These are phyloP conservation scores for Actinostola sp. DNA, from an alignment of 92 coral and sea anemone species.

Conservation along the genomic window DNA sequence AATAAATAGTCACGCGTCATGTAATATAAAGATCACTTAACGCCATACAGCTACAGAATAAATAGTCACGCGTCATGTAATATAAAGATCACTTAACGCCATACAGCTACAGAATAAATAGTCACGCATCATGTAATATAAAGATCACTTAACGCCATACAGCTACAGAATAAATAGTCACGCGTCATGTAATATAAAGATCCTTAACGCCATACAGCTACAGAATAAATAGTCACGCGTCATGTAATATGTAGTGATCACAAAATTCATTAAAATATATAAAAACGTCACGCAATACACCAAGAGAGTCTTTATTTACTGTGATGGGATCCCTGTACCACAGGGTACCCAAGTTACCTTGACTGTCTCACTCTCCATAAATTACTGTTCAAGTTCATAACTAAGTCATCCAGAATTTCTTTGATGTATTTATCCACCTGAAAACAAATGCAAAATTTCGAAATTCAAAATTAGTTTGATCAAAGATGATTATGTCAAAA, in stretches of 20 bases:
- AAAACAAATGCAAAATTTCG: neutral
- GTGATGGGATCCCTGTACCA: too few species aligned
- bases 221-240: too few species aligned
- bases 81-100: conserved; percentile 84
- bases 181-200: too few species aligned
- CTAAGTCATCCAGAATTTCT: conserved; percentile 85
- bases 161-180: too few species aligned
- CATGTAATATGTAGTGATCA: too few species aligned
- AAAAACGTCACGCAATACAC: too few species aligned
- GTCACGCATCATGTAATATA: neutral
- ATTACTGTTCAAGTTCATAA: conserved; percentile 78
- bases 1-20: neutral
- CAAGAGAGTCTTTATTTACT: too few species aligned
- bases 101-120: conserved; percentile 64
- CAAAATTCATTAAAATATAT: too few species aligned
- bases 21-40: conserved; percentile 70
- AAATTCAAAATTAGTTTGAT: neutral
- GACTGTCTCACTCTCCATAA: conserved; percentile 96
- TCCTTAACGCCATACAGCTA: too few species aligned
- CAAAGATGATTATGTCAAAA: too few species aligned
- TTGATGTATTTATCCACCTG: conserved; percentile 90
- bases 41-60: conserved; percentile 80
- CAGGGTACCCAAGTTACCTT: conserved; percentile 47
- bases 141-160: too few species aligned
- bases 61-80: neutral